These are phyloP conservation scores for Chamaetylas fuelleborni DNA, from an alignment of 2,113 vertebrate genomes.

Conservation along the genomic window DNA sequence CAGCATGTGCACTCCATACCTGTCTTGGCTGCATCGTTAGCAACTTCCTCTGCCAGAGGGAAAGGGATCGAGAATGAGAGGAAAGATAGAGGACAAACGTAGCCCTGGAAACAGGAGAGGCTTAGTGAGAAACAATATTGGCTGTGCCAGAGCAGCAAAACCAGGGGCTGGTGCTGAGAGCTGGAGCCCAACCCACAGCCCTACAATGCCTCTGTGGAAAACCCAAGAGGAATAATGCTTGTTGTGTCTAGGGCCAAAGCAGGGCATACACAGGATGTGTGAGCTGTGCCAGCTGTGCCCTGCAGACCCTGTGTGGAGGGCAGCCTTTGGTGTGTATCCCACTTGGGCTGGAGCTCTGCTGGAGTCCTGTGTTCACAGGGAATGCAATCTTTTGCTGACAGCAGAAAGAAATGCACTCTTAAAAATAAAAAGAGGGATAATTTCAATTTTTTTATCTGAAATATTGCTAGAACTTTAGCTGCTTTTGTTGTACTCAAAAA, in stretches of 20 bases:
- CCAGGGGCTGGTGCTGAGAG: neutral
- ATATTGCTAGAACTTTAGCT: neutral
- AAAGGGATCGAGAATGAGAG: neutral
- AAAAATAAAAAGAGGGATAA: neutral
- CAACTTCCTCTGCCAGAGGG: neutral
- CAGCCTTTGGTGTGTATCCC: neutral
- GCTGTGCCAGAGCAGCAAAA: neutral
- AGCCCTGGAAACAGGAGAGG: neutral
- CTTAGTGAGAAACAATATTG: neutral
- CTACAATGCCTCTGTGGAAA: neutral
- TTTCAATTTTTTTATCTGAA: neutral
- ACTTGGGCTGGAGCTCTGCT: neutral
- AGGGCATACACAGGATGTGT: neutral
- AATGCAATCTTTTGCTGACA: neutral
- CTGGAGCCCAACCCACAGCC: neutral
- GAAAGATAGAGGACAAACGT: neutral
- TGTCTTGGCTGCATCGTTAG: accelerated
- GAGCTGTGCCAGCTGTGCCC: neutral
- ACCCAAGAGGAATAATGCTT: neutral
- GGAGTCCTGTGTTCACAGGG: neutral
- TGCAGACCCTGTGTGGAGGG: neutral
- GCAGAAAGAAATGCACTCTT: neutral
- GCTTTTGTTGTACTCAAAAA: neutral
- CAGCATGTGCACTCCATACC: accelerated
- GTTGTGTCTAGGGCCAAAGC: neutral